phyloP scores from a whole-genome alignment of 2,888 invertebrate species.

The Hylaea fasciaria region DNA sequence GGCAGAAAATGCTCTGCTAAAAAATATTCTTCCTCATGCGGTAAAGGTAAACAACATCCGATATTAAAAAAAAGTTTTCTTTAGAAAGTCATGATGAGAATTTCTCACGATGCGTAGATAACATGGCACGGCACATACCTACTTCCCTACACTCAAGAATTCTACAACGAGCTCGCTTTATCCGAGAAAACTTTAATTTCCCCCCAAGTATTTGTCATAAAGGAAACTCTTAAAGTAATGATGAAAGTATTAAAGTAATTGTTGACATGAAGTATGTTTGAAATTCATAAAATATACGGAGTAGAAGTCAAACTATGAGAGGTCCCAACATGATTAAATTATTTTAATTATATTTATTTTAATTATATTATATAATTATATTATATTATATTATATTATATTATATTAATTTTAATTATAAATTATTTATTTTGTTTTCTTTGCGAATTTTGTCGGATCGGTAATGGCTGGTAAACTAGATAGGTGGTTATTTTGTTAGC shows the following conservation, averaged over 20 bases:
- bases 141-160: conserved; percentile 44
- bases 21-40: conserved; percentile 9
- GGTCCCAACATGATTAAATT: conserved; percentile 79
- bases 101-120: conserved; percentile 31
- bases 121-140: conserved; percentile 8
- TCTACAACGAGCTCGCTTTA: conserved; percentile 36
- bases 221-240: conserved; percentile 59
- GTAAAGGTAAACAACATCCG: conserved; percentile 11
- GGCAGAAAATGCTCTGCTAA: neutral
- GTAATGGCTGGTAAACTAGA: conserved; percentile 51
- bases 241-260: conserved; percentile 76
- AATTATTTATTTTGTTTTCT: conserved; percentile 57
- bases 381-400: no score
- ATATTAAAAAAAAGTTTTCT: conserved; percentile 25
- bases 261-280: conserved; percentile 72
- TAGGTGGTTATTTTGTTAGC: conserved; percentile 42
- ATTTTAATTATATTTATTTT: no score
- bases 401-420: no score
- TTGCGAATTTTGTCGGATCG: conserved; percentile 44
- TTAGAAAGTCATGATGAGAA: conserved; percentile 30
- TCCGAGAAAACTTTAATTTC: conserved; percentile 58
- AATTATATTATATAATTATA: no score
- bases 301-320: conserved; percentile 71
- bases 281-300: conserved; percentile 75
- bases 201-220: conserved; percentile 70